A percentile compares a stretch with the other conserved stretches of the same genome.
Evolutionary conservation across 2,888 invertebrate genomes (phyloP).

Genomic region (Lasioglossum morio): DNA sequence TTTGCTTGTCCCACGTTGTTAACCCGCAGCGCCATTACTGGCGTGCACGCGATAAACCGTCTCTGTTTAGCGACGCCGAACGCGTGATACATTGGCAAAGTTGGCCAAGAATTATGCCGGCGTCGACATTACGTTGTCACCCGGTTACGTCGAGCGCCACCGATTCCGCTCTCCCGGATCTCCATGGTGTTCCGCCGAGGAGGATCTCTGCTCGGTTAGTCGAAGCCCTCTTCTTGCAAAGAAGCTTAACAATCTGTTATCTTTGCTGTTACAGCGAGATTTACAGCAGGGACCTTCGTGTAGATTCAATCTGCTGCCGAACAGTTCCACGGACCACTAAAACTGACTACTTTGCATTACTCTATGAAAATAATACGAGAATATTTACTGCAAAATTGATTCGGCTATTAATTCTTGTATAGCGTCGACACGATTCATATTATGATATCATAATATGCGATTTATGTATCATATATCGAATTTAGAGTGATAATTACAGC

Average conservation of each 20-base stretch:
- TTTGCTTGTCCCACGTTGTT: conserved; percentile 17
- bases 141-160: not conserved
- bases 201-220: not conserved
- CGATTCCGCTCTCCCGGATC: not conserved
- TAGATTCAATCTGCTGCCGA: not conserved
- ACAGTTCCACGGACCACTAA: not conserved
- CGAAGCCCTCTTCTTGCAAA: not conserved
- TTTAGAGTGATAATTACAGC: not conserved
- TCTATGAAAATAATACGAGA: too few species aligned
- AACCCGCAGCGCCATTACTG: conserved; percentile 8
- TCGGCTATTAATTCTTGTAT: not conserved
- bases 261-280: not conserved
- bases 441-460: not conserved
- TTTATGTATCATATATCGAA: not conserved
- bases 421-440: not conserved
- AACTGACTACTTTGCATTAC: too few species aligned
- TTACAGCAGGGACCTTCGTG: not conserved
- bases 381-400: not conserved
- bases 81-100: conserved; percentile 16
- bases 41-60: not conserved
- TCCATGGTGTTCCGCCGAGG: not conserved
- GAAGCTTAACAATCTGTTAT: not conserved
- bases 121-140: not conserved
- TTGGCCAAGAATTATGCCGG: conserved; percentile 8
- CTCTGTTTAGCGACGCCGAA: conserved; percentile 14